phyloP scores from a whole-genome alignment of 2,113 vertebrate species.

The Saimiri boliviensis region DNA sequence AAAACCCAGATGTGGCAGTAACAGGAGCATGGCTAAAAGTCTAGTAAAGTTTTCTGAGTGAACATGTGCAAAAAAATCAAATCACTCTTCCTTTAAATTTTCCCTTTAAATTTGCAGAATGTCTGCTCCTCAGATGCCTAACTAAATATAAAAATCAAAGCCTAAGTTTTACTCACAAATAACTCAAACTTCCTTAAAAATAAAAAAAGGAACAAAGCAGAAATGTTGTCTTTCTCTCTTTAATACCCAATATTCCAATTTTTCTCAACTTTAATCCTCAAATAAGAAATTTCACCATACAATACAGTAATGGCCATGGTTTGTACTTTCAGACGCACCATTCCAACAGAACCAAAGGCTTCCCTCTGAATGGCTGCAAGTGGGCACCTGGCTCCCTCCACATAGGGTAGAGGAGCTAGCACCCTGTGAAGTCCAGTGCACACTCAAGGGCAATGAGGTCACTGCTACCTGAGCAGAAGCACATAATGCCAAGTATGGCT shows the following conservation, averaged over 20 bases:
- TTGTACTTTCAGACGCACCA: background rate
- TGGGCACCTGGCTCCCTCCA: background rate
- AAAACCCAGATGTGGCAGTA: slow-evolving; percentile 79
- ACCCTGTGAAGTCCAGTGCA: background rate
- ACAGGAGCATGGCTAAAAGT: slow-evolving; percentile 67
- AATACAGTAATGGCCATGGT: background rate
- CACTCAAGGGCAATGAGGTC: background rate
- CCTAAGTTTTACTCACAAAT: slow-evolving; percentile 70
- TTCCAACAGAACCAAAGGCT: background rate
- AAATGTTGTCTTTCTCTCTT: slow-evolving; percentile 28
- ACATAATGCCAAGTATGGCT: background rate
- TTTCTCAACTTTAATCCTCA: slow-evolving; percentile 50
- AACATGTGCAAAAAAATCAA: slow-evolving; percentile 59
- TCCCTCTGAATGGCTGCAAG: slow-evolving; percentile 26
- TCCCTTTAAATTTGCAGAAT: slow-evolving; percentile 68
- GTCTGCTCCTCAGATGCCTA: slow-evolving; percentile 59
- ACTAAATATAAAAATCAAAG: slow-evolving; percentile 75
- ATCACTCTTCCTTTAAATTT: slow-evolving; percentile 70
- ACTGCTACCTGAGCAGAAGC: background rate
- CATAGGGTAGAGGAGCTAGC: background rate
- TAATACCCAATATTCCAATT: slow-evolving; percentile 55
- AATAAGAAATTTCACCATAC: slow-evolving; percentile 48
- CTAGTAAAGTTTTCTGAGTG: slow-evolving; percentile 76
- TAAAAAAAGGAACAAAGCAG: slow-evolving; percentile 36
- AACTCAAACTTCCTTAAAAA: slow-evolving; percentile 47